phyloP scores from a whole-genome alignment of 2,113 vertebrate genomes.

The Lutjanus erythropterus region DNA sequence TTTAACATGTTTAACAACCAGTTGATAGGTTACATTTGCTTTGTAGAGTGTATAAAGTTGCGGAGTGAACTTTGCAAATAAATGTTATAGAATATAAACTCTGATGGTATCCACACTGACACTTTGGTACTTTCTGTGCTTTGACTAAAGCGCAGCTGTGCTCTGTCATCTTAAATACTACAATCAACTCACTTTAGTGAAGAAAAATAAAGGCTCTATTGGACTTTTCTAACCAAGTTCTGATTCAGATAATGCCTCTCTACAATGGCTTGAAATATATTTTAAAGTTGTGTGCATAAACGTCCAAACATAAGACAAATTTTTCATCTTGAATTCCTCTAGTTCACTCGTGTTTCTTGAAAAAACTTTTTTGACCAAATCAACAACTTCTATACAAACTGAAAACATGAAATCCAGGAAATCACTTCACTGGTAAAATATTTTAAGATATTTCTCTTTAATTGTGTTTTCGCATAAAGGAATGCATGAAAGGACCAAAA shows the following conservation, averaged over 20 bases:
- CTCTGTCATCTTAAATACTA: background rate
- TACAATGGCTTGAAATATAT: background rate
- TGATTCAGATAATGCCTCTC: background rate
- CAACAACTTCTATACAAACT: background rate
- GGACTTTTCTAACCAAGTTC: background rate
- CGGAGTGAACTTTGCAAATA: conserved; percentile 35
- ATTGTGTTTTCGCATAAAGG: conserved; percentile 25
- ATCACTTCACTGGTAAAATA: background rate
- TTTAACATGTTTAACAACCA: background rate
- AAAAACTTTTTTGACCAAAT: conserved; percentile 13
- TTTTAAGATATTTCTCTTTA: background rate
- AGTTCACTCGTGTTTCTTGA: background rate
- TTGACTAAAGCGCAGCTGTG: conserved; percentile 25
- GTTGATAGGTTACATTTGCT: background rate
- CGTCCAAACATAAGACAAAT: background rate
- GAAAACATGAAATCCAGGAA: conserved; percentile 5
- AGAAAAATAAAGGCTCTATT: conserved; percentile 5
- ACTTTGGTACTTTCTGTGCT: conserved; percentile 56
- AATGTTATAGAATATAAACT: conserved; percentile 15
- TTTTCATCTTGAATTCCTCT: background rate
- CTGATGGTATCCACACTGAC: conserved; percentile 9
- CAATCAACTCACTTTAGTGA: background rate
- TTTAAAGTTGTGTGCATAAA: background rate
- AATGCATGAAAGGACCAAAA: conserved; percentile 39
- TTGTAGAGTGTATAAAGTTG: background rate